Evolutionary conservation across 2,113 vertebrate genomes (phyloP), one percentile per base, ranked within the genome.

Genomic region (Aphelocoma coerulescens): DNA sequence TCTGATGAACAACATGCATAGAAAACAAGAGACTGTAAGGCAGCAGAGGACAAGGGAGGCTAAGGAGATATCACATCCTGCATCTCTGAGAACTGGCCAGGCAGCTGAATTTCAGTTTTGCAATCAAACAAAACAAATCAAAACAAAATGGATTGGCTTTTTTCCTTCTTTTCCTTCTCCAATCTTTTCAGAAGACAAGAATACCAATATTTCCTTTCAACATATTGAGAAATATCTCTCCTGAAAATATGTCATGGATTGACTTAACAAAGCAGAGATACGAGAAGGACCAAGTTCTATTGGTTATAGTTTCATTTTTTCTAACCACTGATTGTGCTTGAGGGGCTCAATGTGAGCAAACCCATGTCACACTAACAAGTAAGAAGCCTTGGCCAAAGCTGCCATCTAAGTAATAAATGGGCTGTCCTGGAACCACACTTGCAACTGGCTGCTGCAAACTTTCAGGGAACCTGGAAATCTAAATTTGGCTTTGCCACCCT

Each of bases 31-130:
- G 11, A 39, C 18, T 35, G 2, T 1, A 32, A 61, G 16, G 17
- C 1, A 3, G 9, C 0, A 1, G 19, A 51, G 26, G 22, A 49
- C n/a, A 76, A 85, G 15, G 5, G 14, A 72, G 22, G 13, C 27
- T 71, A 43, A 68, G 26, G 11, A 88, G 33, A 72, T 1, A 48
- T 43, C 33, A 52, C 1, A 4, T 9, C 23, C 69, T 71, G 6
- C 16, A 21, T 35, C 35, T 74, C 77, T 54, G 33, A 87, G 9
- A 79, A 30, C 16, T 39, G 12, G 5, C 20, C 33, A 48, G 35
- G 20, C 3, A 35, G 7, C 3, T 63, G 33, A 82, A 72, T 32
- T 63, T 65, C 57, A 39, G 23, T 30, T 85, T 74, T 82, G 23
- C 28, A 81, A 26, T 14, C 43, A 43, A 43, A 43, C 43, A 43